Evolutionary conservation across 2,797 vertebrate species (phyloP).

Genomic region (Momotus momota): DNA sequence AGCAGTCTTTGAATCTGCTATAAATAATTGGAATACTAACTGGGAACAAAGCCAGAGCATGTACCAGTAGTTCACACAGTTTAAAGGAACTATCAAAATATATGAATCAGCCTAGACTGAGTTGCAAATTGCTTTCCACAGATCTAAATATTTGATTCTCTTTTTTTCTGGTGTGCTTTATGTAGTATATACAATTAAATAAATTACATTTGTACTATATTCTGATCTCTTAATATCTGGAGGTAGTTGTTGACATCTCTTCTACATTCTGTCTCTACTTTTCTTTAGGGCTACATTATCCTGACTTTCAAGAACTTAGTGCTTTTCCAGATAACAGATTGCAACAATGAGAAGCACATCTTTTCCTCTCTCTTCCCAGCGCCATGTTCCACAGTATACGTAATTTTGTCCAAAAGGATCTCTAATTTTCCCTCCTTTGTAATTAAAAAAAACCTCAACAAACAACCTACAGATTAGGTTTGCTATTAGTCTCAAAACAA

Average conservation of each 20-base stretch:
- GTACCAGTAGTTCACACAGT: neutral
- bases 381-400: neutral
- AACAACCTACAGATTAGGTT: neutral
- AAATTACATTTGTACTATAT: neutral
- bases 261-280: neutral
- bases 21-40: constrained; percentile 2
- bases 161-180: neutral
- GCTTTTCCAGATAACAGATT: neutral
- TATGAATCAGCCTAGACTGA: neutral
- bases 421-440: neutral
- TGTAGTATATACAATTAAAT: neutral
- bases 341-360: neutral
- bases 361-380: neutral
- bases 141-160: neutral
- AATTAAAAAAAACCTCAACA: neutral
- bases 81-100: neutral
- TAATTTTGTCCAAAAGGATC: neutral
- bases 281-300: neutral
- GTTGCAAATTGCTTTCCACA: neutral
- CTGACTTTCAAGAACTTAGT: neutral
- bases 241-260: neutral
- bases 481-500: neutral
- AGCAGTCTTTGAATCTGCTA: neutral
- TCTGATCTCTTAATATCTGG: neutral
- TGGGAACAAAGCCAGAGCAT: neutral